Evolutionary conservation across 2,797 vertebrate species (phyloP).

Genomic region (Oryzias sinensis): DNA sequence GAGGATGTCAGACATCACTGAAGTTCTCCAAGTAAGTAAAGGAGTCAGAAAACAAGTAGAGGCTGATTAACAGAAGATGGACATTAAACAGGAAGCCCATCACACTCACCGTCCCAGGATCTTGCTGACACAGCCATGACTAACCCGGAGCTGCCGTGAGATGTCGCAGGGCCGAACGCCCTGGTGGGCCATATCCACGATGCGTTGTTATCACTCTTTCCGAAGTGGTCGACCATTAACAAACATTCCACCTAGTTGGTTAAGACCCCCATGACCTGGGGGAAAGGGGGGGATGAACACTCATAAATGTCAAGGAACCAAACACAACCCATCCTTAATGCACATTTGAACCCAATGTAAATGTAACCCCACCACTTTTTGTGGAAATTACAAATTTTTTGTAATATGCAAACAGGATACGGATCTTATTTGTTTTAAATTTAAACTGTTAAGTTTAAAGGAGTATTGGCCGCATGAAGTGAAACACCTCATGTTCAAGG

Average conservation of each 20-base stretch:
- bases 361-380: not conserved
- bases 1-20: not conserved
- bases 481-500: no score
- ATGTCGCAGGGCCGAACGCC: slow-evolving; percentile 91
- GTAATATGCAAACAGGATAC: no score
- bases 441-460: no score
- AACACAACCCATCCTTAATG: not conserved
- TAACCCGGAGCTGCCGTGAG: slow-evolving; percentile 88
- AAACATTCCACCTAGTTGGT: slow-evolving; percentile 93
- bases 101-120: slow-evolving; percentile 87
- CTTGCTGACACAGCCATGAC: slow-evolving; percentile 92
- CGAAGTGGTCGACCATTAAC: slow-evolving; percentile 89
- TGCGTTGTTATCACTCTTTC: slow-evolving; percentile 92
- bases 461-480: no score
- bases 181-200: slow-evolving; percentile 92
- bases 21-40: slow-evolving; percentile 2
- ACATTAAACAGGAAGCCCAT: not conserved
- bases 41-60: slow-evolving; percentile 6
- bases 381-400: no score
- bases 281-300: slow-evolving; percentile 78
- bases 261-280: slow-evolving; percentile 91
- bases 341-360: slow-evolving; percentile 7
- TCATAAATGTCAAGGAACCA: slow-evolving; percentile 74
- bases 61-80: slow-evolving; percentile 6
- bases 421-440: no score